Conservation (phyloP, 2,113 vertebrate species). For the Semnopithecus entellus region DNA sequence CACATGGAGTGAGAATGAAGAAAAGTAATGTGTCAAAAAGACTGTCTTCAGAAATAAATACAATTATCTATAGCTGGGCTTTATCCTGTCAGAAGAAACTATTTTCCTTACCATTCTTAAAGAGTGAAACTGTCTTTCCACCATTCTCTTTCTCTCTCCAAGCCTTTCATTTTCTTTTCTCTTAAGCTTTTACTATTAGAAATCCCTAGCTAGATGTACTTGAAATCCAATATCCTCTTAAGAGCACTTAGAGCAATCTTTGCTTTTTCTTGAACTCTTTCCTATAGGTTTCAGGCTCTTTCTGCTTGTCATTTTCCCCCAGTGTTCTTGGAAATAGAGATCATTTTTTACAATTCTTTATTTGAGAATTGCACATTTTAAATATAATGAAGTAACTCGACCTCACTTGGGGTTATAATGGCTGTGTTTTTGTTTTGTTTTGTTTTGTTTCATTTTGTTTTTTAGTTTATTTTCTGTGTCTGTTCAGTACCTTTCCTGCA, state of each 20-base stretch:
- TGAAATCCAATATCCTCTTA: slow-evolving; percentile 10
- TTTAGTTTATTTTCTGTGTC: neutral
- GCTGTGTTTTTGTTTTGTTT: neutral
- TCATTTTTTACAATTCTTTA: neutral
- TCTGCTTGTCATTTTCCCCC: neutral
- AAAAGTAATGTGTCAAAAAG: neutral
- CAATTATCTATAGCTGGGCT: neutral
- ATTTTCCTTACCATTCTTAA: slow-evolving; percentile 6
- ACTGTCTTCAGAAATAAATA: neutral
- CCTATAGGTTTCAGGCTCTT: neutral
- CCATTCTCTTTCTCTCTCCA: neutral
- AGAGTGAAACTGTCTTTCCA: neutral
- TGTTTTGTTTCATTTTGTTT: neutral
- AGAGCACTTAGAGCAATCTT: neutral
- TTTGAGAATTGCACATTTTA: neutral
- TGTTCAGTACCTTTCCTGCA: neutral
- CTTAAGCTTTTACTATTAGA: neutral
- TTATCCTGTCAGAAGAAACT: neutral
- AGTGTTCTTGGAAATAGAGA: neutral
- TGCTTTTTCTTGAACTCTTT: neutral
- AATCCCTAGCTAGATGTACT: neutral
- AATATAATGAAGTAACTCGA: neutral
- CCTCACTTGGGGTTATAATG: neutral
- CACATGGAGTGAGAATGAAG: neutral
- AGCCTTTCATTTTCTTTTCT: neutral